Percentiles rank a stretch among this genome's conserved stretches.
Evolutionary conservation across 2,113 vertebrate species (phyloP).

Genomic region (Charadrius vociferus): DNA sequence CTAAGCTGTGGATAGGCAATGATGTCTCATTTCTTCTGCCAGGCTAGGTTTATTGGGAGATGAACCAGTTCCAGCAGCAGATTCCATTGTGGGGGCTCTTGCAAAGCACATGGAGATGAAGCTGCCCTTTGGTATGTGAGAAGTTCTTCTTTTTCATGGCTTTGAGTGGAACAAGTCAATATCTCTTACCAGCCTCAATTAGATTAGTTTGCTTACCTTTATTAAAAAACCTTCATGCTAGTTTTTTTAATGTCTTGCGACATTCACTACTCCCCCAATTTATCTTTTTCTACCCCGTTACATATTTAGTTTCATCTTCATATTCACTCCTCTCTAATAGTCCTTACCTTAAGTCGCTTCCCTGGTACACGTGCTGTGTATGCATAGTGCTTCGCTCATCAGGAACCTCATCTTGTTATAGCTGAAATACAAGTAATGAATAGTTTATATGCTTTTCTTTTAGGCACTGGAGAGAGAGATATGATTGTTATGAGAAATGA

Average conservation of each 20-base stretch:
- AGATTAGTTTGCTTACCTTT: not conserved
- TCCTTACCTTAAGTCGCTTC: not conserved
- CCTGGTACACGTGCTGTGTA: not conserved
- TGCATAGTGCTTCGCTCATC: not conserved
- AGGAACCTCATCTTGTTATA: not conserved
- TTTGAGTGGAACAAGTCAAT: not conserved
- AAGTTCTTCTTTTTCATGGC: not conserved
- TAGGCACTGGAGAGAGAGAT: slow-evolving; percentile 89
- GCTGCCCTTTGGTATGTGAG: slow-evolving; percentile 86
- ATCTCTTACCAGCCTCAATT: not conserved
- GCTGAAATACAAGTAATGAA: not conserved
- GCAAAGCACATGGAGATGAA: slow-evolving; percentile 89
- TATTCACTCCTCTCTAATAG: not conserved
- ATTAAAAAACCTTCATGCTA: not conserved
- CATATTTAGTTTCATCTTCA: not conserved
- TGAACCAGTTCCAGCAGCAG: slow-evolving; percentile 83
- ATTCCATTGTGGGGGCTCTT: slow-evolving; percentile 84
- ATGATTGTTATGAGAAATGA: slow-evolving; percentile 93
- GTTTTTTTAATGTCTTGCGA: not conserved
- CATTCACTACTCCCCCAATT: not conserved
- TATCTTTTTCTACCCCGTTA: not conserved
- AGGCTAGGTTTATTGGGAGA: slow-evolving; percentile 92
- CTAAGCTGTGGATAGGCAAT: not conserved
- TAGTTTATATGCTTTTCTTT: slow-evolving; percentile 8
- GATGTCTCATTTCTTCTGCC: not conserved